Base-by-base conservation (phyloP, 2,888 invertebrate species). In the Heliconius erato region DNA sequence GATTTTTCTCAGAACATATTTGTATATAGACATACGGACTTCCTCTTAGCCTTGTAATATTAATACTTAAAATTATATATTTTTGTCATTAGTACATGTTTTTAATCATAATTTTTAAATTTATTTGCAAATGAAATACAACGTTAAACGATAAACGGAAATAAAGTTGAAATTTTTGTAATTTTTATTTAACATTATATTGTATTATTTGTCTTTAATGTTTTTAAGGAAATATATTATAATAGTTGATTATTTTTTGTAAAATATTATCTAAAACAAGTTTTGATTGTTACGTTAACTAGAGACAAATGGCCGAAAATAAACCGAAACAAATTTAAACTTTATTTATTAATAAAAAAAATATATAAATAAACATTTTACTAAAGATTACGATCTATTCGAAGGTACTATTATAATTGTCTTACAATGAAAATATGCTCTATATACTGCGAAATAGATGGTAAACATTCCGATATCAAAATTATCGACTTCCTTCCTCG, bases 1-100 rank as follows among this genome's bases (percentile, higher is more conserved):
- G 78, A 71, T 81, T 65, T 81, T 81, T 81, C 81, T 78, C 28
- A 78, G 81, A 71, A 81, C 28, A 59, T 76, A 23, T 76, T 35
- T 76, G n/a, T 63, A n/a, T 76, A 65, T 23, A 28, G 23, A 78
- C 78, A 68, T 44, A 49, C 67, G 65, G 68, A 28, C 32, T 78
- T 78, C 78, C 78, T 44, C 49, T 68, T 78, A 67, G 28, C 67
- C 65, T 67, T 78, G 49, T 78, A 68, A 49, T 78, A 49, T 40
- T 40, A 26, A 44, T 35, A 35, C 44, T 63, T 63, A 26, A 65
- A 63, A 71, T 26, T 49, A 71, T 26, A 49, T 49, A 72, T 28
- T 67, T 67, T 28, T 67, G 16, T 65, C 28, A 14, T 65, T 65
- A 65, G 12, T 65, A n/a, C 6, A 28, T 67, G 14, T 26, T 28